phyloP scores from a whole-genome alignment of 2,113 vertebrate species.

The Myiopsitta monachus region DNA sequence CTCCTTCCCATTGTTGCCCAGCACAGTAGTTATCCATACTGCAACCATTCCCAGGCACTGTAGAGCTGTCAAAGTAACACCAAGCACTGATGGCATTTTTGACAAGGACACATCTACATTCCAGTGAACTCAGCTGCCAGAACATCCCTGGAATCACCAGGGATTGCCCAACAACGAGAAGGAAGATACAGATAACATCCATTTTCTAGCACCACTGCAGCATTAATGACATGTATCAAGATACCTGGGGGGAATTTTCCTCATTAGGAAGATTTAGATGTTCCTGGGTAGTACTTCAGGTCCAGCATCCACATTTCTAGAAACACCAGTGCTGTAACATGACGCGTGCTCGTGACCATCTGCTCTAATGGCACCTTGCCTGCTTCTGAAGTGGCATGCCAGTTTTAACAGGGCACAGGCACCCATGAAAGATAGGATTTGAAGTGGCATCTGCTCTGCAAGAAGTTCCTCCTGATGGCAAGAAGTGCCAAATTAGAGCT shows the following conservation, averaged over 20 bases:
- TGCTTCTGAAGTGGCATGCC: not conserved
- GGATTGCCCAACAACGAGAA: not conserved
- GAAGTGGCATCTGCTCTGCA: conserved; percentile 23
- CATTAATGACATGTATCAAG: not conserved
- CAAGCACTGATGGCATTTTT: not conserved
- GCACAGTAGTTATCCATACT: not conserved
- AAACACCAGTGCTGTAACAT: not conserved
- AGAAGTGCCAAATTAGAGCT: conserved; percentile 13
- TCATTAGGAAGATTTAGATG: not conserved
- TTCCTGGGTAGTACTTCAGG: not conserved
- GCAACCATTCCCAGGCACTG: not conserved
- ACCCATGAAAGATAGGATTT: conserved; percentile 16
- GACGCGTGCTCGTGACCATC: conserved; percentile 26
- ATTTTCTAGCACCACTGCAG: not conserved
- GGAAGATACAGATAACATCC: not conserved
- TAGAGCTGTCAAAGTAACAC: not conserved
- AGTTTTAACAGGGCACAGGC: not conserved
- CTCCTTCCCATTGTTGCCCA: not conserved
- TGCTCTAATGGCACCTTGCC: conserved; percentile 46
- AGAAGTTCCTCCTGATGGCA: conserved; percentile 3
- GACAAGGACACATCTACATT: not conserved
- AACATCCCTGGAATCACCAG: not conserved
- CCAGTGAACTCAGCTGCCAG: not conserved
- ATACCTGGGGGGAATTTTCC: not conserved
- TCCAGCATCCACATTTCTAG: not conserved